Conservation (phyloP, 2,888 invertebrate species). For the Merodon equestris region DNA sequence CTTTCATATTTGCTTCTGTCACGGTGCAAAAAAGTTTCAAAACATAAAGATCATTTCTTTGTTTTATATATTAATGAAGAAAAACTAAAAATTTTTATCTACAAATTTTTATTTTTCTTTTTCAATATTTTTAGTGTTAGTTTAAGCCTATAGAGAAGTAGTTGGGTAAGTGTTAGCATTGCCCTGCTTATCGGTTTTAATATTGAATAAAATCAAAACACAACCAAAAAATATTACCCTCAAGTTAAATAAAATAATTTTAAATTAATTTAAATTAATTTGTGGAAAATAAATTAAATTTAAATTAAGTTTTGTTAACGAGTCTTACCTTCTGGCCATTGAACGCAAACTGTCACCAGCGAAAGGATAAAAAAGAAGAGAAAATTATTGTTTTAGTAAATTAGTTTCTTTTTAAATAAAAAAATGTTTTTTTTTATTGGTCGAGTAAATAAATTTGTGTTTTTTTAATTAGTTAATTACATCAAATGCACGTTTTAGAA, state of each 20-base stretch:
- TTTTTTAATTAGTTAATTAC: slow-evolving; percentile 17
- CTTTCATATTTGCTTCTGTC: slow-evolving; percentile 66
- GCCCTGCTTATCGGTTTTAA: slow-evolving; percentile 45
- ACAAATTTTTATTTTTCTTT: slow-evolving; percentile 24
- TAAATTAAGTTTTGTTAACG: slow-evolving; percentile 19
- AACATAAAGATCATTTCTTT: slow-evolving; percentile 63
- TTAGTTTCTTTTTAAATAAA: background rate
- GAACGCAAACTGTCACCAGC: slow-evolving; percentile 87
- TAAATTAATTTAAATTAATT: slow-evolving; percentile 19
- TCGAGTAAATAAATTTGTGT: background rate
- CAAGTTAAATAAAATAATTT: slow-evolving; percentile 20
- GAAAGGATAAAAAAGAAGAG: slow-evolving; percentile 48
- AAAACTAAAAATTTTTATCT: slow-evolving; percentile 40
- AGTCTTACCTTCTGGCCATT: slow-evolving; percentile 93
- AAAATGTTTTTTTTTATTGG: slow-evolving; percentile 1
- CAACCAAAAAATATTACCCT: slow-evolving; percentile 4
- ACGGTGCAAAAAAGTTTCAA: slow-evolving; percentile 63
- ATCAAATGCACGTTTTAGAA: slow-evolving; percentile 40
- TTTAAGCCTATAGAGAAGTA: slow-evolving; percentile 35
- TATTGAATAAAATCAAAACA: background rate
- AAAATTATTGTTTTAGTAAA: slow-evolving; percentile 27
- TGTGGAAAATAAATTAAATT: background rate
- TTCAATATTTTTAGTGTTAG: slow-evolving; percentile 52
- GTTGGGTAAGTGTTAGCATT: slow-evolving; percentile 62
- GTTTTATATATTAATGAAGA: slow-evolving; percentile 23